A percentile compares a stretch with the other conserved stretches of the same genome.
Evolutionary conservation across 1,140 invertebrate species (phyloP).

Genomic region (Mylabris phalerata): DNA sequence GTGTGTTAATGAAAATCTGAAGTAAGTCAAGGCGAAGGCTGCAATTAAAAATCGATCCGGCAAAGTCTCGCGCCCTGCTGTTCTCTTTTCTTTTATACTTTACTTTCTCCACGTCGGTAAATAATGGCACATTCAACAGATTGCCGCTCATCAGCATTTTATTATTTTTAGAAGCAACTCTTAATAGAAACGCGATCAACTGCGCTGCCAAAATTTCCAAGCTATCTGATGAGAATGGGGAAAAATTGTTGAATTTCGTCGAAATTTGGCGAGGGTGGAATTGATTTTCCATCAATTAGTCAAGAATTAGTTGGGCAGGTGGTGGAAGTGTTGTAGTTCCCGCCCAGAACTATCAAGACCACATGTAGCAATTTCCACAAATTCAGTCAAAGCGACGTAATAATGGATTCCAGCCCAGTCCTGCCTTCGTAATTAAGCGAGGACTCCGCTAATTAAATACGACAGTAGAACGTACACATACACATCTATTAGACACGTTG

Average conservation of each 20-base stretch:
- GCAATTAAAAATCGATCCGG: slow-evolving; percentile 44
- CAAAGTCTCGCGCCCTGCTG: slow-evolving; percentile 24
- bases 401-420: slow-evolving; percentile 35
- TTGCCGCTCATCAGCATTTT: slow-evolving; percentile 35
- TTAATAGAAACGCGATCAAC: background rate
- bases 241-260: no score
- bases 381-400: slow-evolving; percentile 29
- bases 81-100: slow-evolving; percentile 32
- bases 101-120: slow-evolving; percentile 35
- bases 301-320: background rate
- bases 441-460: slow-evolving; percentile 39
- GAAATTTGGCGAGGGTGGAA: no score
- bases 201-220: no score
- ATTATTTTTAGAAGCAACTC: slow-evolving; percentile 28
- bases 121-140: slow-evolving; percentile 41
- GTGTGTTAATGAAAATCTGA: slow-evolving; percentile 41
- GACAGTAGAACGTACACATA: slow-evolving; percentile 16
- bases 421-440: slow-evolving; percentile 38
- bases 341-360: slow-evolving; percentile 26
- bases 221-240: no score
- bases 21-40: slow-evolving; percentile 45
- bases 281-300: no score
- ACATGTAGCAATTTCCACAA: slow-evolving; percentile 35
- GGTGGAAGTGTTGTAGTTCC: background rate
- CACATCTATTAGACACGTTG: slow-evolving; percentile 25